Conservation (phyloP, 2,888 invertebrate genomes). For the Cryptocephalus moraei region DNA sequence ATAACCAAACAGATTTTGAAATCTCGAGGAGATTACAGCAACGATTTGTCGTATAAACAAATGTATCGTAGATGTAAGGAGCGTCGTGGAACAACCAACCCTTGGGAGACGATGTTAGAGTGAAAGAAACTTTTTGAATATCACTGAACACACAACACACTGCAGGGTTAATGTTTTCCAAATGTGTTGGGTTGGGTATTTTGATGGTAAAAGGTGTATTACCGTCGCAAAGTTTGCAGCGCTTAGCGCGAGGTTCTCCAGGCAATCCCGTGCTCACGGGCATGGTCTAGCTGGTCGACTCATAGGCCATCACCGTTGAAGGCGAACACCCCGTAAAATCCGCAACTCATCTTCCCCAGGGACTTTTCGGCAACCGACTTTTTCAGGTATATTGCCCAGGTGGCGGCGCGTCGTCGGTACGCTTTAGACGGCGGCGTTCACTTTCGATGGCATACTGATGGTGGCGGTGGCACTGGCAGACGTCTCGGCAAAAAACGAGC, state of each 20-base stretch:
- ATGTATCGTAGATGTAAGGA: no score
- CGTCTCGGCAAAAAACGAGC: neutral
- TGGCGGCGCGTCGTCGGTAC: conserved; percentile 5
- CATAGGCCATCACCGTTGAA: conserved; percentile 4
- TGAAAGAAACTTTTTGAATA: no score
- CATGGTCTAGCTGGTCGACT: conserved; percentile 38
- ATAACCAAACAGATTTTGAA: no score
- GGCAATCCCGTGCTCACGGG: conserved; percentile 53
- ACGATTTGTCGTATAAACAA: no score
- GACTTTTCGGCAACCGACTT: conserved; percentile 3
- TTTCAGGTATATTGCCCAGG: conserved; percentile 1
- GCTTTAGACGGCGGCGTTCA: conserved; percentile 10
- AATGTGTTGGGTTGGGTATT: no score
- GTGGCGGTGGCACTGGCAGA: conserved; percentile 6
- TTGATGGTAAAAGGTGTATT: conserved; percentile 12
- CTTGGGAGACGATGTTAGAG: no score
- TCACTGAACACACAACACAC: no score
- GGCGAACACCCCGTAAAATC: neutral
- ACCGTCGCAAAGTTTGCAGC: conserved; percentile 91
- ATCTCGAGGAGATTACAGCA: no score
- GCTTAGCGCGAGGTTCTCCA: conserved; percentile 77
- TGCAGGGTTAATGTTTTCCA: no score
- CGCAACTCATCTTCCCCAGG: conserved; percentile 1
- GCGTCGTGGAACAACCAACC: no score
- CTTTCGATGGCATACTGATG: conserved; percentile 22